These are phyloP conservation scores for Struthio camelus DNA, from an alignment of 2,113 vertebrate genomes.

Conservation along the genomic window DNA sequence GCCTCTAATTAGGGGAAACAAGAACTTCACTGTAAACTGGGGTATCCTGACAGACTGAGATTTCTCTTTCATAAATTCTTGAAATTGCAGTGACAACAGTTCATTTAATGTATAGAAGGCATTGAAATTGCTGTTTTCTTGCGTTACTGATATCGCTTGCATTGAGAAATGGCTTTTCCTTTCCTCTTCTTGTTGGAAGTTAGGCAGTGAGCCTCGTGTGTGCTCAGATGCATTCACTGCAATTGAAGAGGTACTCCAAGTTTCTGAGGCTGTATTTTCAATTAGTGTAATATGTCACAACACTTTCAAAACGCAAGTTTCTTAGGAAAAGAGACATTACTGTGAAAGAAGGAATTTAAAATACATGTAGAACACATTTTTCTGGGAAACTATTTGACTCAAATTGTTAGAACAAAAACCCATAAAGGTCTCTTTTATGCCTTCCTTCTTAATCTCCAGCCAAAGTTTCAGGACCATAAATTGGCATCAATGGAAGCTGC, in stretches of 20 bases:
- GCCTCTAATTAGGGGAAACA: background rate
- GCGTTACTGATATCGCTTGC: background rate
- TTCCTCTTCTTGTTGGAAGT: background rate
- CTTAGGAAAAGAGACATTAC: constrained; percentile 63
- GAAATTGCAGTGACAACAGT: background rate
- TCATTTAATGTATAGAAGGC: background rate
- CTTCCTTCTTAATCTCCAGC: constrained; percentile 26
- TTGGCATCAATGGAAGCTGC: constrained; percentile 21
- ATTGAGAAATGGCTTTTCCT: background rate
- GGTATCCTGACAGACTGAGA: background rate
- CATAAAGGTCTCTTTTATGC: constrained; percentile 13
- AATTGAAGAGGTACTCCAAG: constrained; percentile 56
- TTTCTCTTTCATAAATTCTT: background rate
- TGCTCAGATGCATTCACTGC: constrained; percentile 20
- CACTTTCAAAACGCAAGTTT: constrained; percentile 72
- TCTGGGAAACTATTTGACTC: constrained; percentile 12
- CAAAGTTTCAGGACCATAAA: constrained; percentile 56
- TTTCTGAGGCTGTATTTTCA: constrained; percentile 60
- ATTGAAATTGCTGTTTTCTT: background rate
- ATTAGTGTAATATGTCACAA: constrained; percentile 71
- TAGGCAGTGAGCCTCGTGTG: background rate
- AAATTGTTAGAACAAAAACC: constrained; percentile 42
- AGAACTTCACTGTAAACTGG: background rate
- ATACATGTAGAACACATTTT: constrained; percentile 44
- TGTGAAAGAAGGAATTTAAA: constrained; percentile 53